Evolutionary conservation across 2,888 invertebrate genomes (phyloP), one percentile per base, ranked within the genome.

Genomic region (Catocala fraxini): DNA sequence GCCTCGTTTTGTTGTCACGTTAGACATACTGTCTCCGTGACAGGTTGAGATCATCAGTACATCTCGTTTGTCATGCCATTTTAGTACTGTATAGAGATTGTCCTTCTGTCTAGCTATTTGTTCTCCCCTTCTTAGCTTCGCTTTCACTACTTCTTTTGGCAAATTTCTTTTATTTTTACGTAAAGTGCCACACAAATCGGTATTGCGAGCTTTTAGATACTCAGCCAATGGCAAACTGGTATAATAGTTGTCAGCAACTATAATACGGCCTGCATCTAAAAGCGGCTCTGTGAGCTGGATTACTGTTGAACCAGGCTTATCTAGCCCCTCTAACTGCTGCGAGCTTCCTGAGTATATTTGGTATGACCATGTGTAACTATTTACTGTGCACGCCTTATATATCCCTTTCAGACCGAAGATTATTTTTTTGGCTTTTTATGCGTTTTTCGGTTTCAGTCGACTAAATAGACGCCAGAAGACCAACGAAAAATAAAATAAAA

Each of bases 11-110:
- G 49, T 49, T 33, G 34, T 49, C 9, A 49, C 39, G 15, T 46
- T 58, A 11, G 59, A 63, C 59, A 65, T 65, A 43, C 59, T 41
- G 12, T 70, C 63, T 45, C 70, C 70, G 62, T 72, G 70, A 15
- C 64, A 72, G 56, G 72, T 70, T 7, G 72, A 70, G 47, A 72
- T 68, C 70, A 72, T 72, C 5, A 72, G 59, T 11, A 72, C 68
- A 39, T 70, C 68, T 4, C 64, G 65, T 48, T 71, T 68, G 65
- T 71, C 73, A 35, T 45, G 68, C 71, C 68, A 71, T 59, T 71
- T 73, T 13, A 73, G 55, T n/a, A 71, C 71, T 42, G 74, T 71
- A 59, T 64, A 59, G 11, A 55, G 59, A 51, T 70, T 69, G 47
- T 72, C 70, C 33, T 63, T 69, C 58, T 72, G 70, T 11, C 62